Conservation (phyloP, 2,888 invertebrate genomes). For the Dicranocentrus wangi region DNA sequence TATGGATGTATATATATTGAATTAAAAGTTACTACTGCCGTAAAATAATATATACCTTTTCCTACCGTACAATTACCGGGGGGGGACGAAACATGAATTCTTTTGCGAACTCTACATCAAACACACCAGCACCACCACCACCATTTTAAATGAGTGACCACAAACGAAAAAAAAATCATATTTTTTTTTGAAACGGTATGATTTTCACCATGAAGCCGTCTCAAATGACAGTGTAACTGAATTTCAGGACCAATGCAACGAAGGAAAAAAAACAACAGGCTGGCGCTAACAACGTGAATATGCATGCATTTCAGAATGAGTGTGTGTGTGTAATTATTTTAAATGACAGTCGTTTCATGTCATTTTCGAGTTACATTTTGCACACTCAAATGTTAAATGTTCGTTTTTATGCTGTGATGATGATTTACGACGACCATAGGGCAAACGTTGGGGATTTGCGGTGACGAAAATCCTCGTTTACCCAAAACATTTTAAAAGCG, state of each 20-base stretch:
- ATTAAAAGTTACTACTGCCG: constrained; percentile 22
- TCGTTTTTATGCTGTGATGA: constrained; percentile 22
- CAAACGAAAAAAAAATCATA: constrained; percentile 14
- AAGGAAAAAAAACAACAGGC: too few relatives aligned
- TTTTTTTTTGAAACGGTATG: neutral
- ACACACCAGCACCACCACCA: too few relatives aligned
- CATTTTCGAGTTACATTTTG: constrained; percentile 33
- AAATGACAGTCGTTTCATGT: constrained; percentile 48
- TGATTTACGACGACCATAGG: constrained; percentile 44
- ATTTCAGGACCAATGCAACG: constrained; percentile 27
- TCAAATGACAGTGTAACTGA: constrained; percentile 30
- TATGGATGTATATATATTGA: constrained; percentile 12
- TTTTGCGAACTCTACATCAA: constrained; percentile 10
- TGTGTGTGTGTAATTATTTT: constrained; percentile 45
- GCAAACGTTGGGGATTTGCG: too few relatives aligned
- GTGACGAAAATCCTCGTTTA: too few relatives aligned
- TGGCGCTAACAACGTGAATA: too few relatives aligned
- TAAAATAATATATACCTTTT: constrained; percentile 20
- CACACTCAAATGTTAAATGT: constrained; percentile 20
- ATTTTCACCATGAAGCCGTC: neutral
- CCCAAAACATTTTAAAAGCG: too few relatives aligned
- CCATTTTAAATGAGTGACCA: constrained; percentile 35
- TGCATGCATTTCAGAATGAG: constrained; percentile 32
- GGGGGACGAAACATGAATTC: constrained; percentile 25
- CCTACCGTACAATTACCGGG: constrained; percentile 30